Evolutionary conservation across 2,888 invertebrate species (phyloP).

Genomic region (Formica aserva): DNA sequence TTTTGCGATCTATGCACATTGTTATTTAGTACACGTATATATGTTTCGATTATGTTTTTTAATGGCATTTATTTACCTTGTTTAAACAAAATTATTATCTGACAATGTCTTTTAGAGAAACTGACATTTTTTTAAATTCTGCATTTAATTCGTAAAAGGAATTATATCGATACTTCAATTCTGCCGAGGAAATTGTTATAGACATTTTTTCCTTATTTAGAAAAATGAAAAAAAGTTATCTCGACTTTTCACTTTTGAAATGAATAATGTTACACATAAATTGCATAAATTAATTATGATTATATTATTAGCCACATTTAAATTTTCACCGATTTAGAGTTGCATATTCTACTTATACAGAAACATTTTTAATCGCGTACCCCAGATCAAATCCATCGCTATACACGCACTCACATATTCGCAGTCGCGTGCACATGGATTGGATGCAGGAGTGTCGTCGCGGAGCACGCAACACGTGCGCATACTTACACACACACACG

Average conservation of each 20-base stretch:
- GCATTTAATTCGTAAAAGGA: too few species aligned
- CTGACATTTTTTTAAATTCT: not conserved
- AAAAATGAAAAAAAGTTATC: not conserved
- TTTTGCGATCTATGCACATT: not conserved
- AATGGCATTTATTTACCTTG: not conserved
- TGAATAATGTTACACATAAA: not conserved
- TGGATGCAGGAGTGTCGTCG: not conserved
- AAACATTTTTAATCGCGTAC: not conserved
- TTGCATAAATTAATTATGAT: not conserved
- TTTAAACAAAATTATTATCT: not conserved
- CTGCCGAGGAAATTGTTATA: not conserved
- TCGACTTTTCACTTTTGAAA: not conserved
- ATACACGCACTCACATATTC: not conserved
- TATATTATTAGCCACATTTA: not conserved
- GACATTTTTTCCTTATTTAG: not conserved
- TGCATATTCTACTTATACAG: not conserved
- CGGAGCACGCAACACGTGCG: conserved; percentile 36
- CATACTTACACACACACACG: conserved; percentile 18
- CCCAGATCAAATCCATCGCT: conserved; percentile 35
- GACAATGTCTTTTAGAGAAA: not conserved
- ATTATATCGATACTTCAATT: not conserved
- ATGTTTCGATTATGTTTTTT: not conserved
- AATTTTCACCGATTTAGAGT: not conserved
- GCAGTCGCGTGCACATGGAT: not conserved
- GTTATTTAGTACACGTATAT: not conserved